Percentiles rank a stretch among this genome's conserved stretches.
phyloP scores from a whole-genome alignment of 2,888 invertebrate species.

The Pseudococcus jackbeardsleyi region DNA sequence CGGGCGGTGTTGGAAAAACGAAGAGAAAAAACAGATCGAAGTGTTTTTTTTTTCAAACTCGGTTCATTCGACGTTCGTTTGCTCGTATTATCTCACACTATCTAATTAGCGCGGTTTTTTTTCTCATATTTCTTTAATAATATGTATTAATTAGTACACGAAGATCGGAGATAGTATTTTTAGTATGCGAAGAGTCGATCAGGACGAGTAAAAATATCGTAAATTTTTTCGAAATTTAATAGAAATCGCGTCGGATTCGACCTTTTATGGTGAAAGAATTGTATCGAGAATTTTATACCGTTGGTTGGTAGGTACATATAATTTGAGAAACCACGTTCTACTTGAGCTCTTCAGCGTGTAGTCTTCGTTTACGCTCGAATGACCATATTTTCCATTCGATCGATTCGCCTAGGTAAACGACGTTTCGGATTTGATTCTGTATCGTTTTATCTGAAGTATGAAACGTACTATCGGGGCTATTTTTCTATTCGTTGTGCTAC shows the following conservation, averaged over 20 bases:
- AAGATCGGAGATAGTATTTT: not conserved
- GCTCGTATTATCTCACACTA: not conserved
- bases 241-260: not conserved
- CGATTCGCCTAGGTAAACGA: not conserved
- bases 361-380: constrained; percentile 21
- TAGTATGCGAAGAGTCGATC: not conserved
- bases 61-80: not conserved
- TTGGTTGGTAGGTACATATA: not conserved
- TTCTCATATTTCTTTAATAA: not conserved
- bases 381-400: constrained; percentile 16
- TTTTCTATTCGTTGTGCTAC: not conserved
- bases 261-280: not conserved
- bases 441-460: not conserved
- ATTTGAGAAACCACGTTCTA: not conserved
- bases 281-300: not conserved
- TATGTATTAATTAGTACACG: not conserved
- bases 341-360: not conserved
- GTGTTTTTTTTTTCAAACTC: not conserved
- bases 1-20: not conserved
- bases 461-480: not conserved
- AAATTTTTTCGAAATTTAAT: not conserved
- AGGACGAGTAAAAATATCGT: not conserved
- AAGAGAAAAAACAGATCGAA: not conserved
- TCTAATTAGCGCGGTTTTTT: not conserved
- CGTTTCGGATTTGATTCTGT: not conserved